Conservation (phyloP, 2,797 vertebrate genomes). For the Sebastes flavidus region DNA sequence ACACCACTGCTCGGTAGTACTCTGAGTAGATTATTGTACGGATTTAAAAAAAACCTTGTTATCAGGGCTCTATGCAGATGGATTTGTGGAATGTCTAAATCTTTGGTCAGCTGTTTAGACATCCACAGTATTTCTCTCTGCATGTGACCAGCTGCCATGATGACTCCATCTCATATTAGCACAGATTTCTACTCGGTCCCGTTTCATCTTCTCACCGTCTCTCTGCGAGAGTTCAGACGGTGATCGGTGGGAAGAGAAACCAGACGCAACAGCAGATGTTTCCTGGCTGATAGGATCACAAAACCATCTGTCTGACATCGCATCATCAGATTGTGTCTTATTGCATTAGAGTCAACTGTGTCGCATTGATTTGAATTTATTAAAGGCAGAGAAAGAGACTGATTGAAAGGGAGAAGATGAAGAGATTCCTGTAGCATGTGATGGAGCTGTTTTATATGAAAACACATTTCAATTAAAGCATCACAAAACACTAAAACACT, state of each 20-base stretch:
- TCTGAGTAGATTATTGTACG: accelerated
- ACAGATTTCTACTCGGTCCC: neutral
- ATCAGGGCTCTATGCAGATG: neutral
- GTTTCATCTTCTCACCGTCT: neutral
- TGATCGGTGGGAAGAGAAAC: constrained; percentile 2
- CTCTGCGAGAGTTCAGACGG: neutral
- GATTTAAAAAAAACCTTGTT: neutral
- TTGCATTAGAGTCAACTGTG: constrained; percentile 13
- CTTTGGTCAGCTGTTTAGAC: neutral
- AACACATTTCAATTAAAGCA: neutral
- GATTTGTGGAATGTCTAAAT: neutral
- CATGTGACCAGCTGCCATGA: neutral
- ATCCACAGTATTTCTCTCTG: neutral
- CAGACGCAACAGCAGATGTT: constrained; percentile 26
- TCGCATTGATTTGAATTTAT: neutral
- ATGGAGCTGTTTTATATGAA: neutral
- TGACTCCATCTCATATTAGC: neutral
- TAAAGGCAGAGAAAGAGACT: neutral
- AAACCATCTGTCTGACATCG: constrained; percentile 9
- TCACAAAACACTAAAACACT: neutral
- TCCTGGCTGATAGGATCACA: constrained; percentile 5
- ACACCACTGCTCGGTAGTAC: neutral
- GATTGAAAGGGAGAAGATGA: neutral
- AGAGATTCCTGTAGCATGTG: neutral
- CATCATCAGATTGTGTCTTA: neutral